These are phyloP conservation scores for Caloenas nicobarica DNA, from an alignment of 2,113 vertebrate genomes.

Conservation along the genomic window DNA sequence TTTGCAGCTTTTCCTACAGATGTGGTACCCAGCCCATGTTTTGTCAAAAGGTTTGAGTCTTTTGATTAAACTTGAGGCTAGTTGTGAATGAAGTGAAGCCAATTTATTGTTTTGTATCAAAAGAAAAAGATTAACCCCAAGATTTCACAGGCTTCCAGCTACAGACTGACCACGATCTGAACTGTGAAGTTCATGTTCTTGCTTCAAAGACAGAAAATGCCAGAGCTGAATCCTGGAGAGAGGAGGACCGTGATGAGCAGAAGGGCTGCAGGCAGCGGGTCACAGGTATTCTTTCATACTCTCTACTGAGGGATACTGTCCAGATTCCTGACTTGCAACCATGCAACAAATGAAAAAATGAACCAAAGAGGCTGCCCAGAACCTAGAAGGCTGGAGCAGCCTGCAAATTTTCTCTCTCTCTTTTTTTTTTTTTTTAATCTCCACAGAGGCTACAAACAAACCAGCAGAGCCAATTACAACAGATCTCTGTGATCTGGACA, in stretches of 20 bases:
- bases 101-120: constrained; percentile 37
- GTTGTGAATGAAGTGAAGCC: constrained; percentile 37
- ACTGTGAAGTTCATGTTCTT: constrained; percentile 16
- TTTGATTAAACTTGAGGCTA: constrained; percentile 37
- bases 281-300: not conserved
- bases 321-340: not conserved
- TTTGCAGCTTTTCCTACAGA: constrained; percentile 10
- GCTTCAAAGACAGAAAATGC: constrained; percentile 16
- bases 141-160: constrained; percentile 1
- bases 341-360: not conserved
- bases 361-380: not conserved
- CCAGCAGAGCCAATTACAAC: not conserved
- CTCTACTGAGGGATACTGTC: not conserved
- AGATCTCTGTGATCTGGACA: not conserved
- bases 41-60: constrained; percentile 20
- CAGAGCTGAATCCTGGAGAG: not conserved
- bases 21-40: not conserved
- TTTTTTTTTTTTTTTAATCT: no score
- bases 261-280: not conserved
- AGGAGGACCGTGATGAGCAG: not conserved
- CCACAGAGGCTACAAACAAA: not conserved
- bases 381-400: not conserved
- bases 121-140: constrained; percentile 14
- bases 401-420: not conserved
- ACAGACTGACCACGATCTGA: constrained; percentile 54